Evolutionary conservation across 1,140 invertebrate species (phyloP).

Genomic region (Drosophila bocki): DNA sequence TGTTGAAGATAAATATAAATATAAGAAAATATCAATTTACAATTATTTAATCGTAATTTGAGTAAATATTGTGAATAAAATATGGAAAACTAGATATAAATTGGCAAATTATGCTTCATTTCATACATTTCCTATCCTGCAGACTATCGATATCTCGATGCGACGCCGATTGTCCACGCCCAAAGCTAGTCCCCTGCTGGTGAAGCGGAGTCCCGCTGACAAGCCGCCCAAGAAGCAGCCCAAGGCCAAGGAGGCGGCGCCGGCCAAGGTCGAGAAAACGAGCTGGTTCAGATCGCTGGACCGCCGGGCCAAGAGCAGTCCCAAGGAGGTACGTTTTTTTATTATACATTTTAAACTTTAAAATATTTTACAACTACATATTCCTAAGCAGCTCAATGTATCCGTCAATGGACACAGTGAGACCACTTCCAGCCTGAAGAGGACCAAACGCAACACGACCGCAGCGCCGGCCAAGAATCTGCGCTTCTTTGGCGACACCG

Average conservation of each 20-base stretch:
- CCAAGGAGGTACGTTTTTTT: conserved; percentile 58
- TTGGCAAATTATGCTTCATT: background rate
- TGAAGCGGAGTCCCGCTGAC: conserved; percentile 77
- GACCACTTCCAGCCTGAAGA: conserved; percentile 84
- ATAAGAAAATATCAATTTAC: background rate
- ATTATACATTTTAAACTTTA: background rate
- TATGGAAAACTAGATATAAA: background rate
- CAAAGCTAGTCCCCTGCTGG: conserved; percentile 88
- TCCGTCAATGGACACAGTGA: conserved; percentile 85
- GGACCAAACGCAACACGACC: conserved; percentile 85
- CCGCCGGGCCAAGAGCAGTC: conserved; percentile 86
- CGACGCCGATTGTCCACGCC: conserved; percentile 90
- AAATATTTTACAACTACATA: too few relatives aligned
- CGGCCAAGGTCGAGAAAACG: conserved; percentile 73
- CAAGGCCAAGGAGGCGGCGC: conserved; percentile 48
- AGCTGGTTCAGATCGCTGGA: conserved; percentile 90
- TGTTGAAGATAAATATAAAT: background rate
- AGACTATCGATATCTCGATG: conserved; percentile 86
- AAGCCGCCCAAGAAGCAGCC: conserved; percentile 70
- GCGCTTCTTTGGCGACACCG: conserved; percentile 93
- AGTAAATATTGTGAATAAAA: background rate
- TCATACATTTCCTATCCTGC: background rate
- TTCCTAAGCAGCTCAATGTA: conserved; percentile 58
- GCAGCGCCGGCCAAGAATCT: conserved; percentile 88
- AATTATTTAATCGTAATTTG: background rate